Evolutionary conservation across 2,797 vertebrate species (phyloP), one percentile per base, ranked within the genome.

Genomic region (Clamator glandarius): DNA sequence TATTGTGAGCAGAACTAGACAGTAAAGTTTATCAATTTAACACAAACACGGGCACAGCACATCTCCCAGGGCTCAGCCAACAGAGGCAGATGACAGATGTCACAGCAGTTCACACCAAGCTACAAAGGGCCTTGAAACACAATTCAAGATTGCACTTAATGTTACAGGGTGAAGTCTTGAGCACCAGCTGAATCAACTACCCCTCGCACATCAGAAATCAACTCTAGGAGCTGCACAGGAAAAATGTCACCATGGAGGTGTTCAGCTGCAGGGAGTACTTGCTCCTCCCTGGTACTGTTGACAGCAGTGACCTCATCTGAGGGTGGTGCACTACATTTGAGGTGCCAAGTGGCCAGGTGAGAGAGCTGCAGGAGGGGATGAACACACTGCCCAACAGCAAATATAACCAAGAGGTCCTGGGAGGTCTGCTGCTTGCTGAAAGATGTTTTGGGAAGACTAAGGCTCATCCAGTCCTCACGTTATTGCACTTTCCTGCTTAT

Each of bases 131-230:
- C 31, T 15, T 1, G 3, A 82, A 84, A 70, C 8, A 39, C 62
- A 4, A 0, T 15, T 35, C 29, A 48, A 24, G 23, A 24, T 14
- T 9, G 3, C 4, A 5, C 33, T 44, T 51, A 5, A 8, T 2
- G 4, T 57, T 69, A 73, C 28, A 54, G 24, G 31, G 8, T 4
- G 3, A 83, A 55, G 15, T 8, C 66, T 80, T 33, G 24, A 48
- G 19, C 10, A 50, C 2, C 51, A 62, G 29, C 25, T 17, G 8
- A 36, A 79, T 15, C 17, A 88, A 72, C 28, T 31, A 54, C 16
- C 31, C 54, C 54, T 67, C 3, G 6, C 10, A 33, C n/a, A 77
- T 16, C 35, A 48, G 48, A 77, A 48, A 70, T 16, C 52, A 62
- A 0, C 35, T 55, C 17, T n/a, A 44, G 39, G 44, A 81, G 29